Evolutionary conservation across 2,888 invertebrate genomes (phyloP).

Genomic region (Schrankia costaestrigalis): DNA sequence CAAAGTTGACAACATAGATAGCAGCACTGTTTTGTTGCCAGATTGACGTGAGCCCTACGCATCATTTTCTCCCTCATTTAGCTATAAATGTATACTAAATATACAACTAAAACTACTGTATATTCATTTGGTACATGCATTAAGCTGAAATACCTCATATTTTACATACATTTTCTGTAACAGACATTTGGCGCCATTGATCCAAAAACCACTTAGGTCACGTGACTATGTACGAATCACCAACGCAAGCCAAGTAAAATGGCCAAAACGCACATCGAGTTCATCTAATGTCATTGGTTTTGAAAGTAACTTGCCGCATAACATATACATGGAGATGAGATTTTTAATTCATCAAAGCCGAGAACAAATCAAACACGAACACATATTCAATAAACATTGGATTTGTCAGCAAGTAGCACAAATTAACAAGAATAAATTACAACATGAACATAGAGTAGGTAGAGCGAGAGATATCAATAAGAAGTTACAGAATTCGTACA

Average conservation of each 20-base stretch:
- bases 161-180: slow-evolving; percentile 77
- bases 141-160: slow-evolving; percentile 41
- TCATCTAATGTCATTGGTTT: slow-evolving; percentile 76
- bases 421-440: slow-evolving; percentile 66
- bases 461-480: slow-evolving; percentile 77
- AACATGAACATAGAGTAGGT: slow-evolving; percentile 69
- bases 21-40: slow-evolving; percentile 84
- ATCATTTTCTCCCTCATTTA: slow-evolving; percentile 53
- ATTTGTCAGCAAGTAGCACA: slow-evolving; percentile 65
- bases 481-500: slow-evolving; percentile 60
- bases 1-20: slow-evolving; percentile 91
- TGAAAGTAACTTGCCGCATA: slow-evolving; percentile 68
- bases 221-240: slow-evolving; percentile 81
- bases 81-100: slow-evolving; percentile 37
- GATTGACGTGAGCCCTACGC: slow-evolving; percentile 78
- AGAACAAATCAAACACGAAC: slow-evolving; percentile 59
- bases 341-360: slow-evolving; percentile 47
- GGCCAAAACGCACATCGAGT: slow-evolving; percentile 80
- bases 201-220: slow-evolving; percentile 76
- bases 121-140: slow-evolving; percentile 36
- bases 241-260: slow-evolving; percentile 81
- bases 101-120: slow-evolving; percentile 35
- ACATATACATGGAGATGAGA: slow-evolving; percentile 66
- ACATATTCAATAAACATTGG: slow-evolving; percentile 61
- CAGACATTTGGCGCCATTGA: slow-evolving; percentile 81